Evolutionary conservation across 2,113 vertebrate species (phyloP), one percentile per base, ranked within the genome.

Genomic region (Laticauda colubrina): DNA sequence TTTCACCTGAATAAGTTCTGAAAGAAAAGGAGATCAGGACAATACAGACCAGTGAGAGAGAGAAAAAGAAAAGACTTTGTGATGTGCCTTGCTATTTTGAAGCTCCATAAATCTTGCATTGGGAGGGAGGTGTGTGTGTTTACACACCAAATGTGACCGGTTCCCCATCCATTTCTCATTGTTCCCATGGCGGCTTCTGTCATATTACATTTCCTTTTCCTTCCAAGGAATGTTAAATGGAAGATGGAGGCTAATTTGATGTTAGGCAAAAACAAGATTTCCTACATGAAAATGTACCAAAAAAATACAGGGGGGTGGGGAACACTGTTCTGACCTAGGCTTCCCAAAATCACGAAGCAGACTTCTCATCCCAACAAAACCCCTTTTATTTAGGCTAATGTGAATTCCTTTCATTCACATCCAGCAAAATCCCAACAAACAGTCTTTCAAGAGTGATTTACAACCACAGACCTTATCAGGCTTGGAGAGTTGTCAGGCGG

Each of bases 51-150:
- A 96, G 94, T 2, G 81, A 61, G 87, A 54, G 53, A 14, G 6
- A 8, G 2, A 3, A 3, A 9, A 21, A 24, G 8, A 90, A 96
- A 9, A 96, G 15, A 93, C 93, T 95, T 91, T 94, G 95, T 94
- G 29, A 7, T 75, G 29, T 94, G 94, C 34, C 12, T 64, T 43
- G 11, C 1, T 90, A n/a, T 89, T 45, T 92, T 95, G 87, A 91
- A 94, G 93, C 91, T 93, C 94, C 24, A 75, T 97, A 96, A 96
- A 96, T 96, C 95, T 95, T 91, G 54, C 21, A 2, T 15, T 91
- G 26, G 64, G 48, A 85, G 6, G 51, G 92, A 94, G 61, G 51
- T 91, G 85, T 55, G 56, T 21, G 1, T 26, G 0, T 93, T 95
- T 94, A 87, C 90, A 93, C 93, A 95, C 90, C 57, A 86, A 87